phyloP scores from a whole-genome alignment of 1,140 invertebrate species.

The Alviniconcha marisindica region DNA sequence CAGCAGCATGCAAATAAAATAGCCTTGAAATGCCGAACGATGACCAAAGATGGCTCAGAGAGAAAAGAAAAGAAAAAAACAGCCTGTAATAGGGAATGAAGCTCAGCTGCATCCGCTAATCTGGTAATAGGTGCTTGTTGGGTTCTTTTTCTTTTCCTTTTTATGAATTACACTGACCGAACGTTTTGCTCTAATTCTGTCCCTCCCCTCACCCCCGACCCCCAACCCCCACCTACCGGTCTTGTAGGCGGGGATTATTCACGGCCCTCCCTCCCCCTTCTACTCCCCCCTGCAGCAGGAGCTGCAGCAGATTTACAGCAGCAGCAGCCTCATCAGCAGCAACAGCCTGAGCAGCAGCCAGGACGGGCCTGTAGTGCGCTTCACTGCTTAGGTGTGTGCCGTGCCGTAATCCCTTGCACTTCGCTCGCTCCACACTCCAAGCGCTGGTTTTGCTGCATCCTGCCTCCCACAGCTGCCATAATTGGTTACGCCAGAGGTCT shows the following conservation, averaged over 20 bases:
- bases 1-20: no score
- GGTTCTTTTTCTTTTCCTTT: neutral
- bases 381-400: conserved; percentile 62
- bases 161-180: neutral
- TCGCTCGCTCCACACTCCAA: no score
- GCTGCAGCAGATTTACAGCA: conserved; percentile 53
- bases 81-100: no score
- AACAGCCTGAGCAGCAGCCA: conserved; percentile 22
- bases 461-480: no score
- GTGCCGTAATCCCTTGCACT: conserved; percentile 15
- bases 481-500: no score
- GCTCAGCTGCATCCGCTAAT: no score
- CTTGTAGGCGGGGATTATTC: conserved; percentile 67
- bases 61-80: no score
- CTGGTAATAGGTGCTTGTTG: no score
- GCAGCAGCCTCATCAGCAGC: conserved; percentile 30
- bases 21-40: no score
- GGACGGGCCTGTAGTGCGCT: conserved; percentile 52
- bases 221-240: conserved; percentile 14
- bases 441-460: no score
- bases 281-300: conserved; percentile 69
- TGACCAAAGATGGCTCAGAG: no score
- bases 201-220: neutral
- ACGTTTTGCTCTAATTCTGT: neutral
- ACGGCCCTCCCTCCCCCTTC: conserved; percentile 66